Percentiles rank a stretch among this genome's conserved stretches.
Conservation (phyloP, 1,140 invertebrate genomes). For the Drosophila lacteicornis region DNA sequence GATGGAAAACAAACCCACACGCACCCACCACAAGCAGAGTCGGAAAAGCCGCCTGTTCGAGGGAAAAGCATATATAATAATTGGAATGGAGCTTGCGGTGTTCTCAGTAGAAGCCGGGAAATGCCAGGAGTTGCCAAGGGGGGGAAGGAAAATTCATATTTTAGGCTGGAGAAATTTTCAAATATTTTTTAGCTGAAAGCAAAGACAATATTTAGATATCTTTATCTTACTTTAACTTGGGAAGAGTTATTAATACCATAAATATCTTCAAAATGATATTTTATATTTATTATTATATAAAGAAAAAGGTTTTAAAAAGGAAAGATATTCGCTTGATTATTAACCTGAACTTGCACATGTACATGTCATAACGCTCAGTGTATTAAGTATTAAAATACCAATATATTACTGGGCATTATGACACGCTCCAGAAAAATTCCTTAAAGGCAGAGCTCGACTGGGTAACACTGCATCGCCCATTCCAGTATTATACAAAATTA, state of each 20-base stretch:
- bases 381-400: no score
- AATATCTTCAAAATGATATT: no score
- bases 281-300: no score
- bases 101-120: neutral
- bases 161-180: neutral
- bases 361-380: no score
- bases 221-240: no score
- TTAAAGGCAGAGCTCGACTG: neutral
- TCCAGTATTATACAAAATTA: neutral
- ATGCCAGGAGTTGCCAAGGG: neutral
- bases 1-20: constrained; percentile 32
- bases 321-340: no score
- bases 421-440: neutral
- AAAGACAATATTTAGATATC: no score
- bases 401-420: no score
- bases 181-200: neutral
- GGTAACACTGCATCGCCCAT: no score
- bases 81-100: neutral
- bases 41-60: constrained; percentile 3
- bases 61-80: neutral
- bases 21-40: constrained; percentile 13
- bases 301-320: no score
- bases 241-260: no score
- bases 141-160: constrained; percentile 1
- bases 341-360: no score